Evolutionary conservation across 92 coral and sea anemone genomes (phyloP), one percentile per base, ranked within the genome.

Genomic region (Scolanthus callimorphus): DNA sequence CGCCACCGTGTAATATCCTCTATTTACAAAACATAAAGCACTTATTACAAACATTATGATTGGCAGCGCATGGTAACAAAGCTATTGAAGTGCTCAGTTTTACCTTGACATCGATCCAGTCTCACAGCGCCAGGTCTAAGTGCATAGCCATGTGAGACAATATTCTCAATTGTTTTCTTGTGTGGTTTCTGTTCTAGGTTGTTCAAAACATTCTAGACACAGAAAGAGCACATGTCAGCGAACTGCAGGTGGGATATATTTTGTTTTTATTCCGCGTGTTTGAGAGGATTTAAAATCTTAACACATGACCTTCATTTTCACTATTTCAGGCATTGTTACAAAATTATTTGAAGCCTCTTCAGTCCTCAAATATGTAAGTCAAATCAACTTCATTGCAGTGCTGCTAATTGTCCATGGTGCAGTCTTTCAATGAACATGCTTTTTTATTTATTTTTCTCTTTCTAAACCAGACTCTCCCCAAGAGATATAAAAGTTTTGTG

Each of bases 191-290:
- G 1, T 38, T 54, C 0, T 41, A 92, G 98, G 98, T 92, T 31
- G 90, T 92, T 26, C 98, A 92, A 67, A 92, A 88, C 61, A 88
- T 92, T 34, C 55, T 92, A 54, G 98, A 89, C 50, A 92, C 98
- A 12, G 98, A 92, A 58, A 88, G 91, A 47, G 96, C 98, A 6
- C 96, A 88, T 81, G 98, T 92, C 62, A 79, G 96, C 49, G 98
- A 92, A 71, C 90, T 92, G 11, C 98, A 92, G 79, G 96, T 88
- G 62, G 20, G 64, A 30, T 2, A 15, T 27, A 20, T 6, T 31
- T 19, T 6, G n/a, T n/a, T n/a, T n/a, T n/a, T n/a, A n/a, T n/a
- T n/a, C n/a, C n/a, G n/a, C n/a, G n/a, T n/a, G n/a, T n/a, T n/a
- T n/a, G n/a, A n/a, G n/a, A n/a, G n/a, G n/a, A n/a, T n/a, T n/a